Base-by-base conservation (phyloP, 1,140 invertebrate species). In the Hirudo medicinalis region DNA sequence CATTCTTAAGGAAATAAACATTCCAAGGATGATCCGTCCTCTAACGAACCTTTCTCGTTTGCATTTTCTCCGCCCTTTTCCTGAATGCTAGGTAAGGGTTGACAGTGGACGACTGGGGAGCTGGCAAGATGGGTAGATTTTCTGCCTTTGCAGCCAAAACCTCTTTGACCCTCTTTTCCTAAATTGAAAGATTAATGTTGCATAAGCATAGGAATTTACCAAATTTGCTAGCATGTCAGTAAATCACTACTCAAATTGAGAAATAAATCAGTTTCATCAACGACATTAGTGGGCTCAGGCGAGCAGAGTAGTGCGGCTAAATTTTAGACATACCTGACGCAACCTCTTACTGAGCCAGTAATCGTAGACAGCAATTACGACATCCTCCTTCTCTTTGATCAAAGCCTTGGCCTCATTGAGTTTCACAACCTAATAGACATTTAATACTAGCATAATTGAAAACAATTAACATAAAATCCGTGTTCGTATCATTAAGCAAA, bases 271-370 rank as follows among this genome's bases (percentile, higher is more conserved):
- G 15, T 49, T 15, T 49, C 43, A 13, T 17, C 4, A 49, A 49
- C 15, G 13, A 13, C 43, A 13, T 36, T 6, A 6, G 32, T 6
- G 32, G 13, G 43, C 43, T 15, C 11, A 49, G 43, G 11, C 40
- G 15, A 13, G 43, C 9, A 74, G n/a, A n/a, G n/a, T n/a, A n/a
- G n/a, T 11, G 57, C 2, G 29, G 19, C 25, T n/a, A 57, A 22
- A 75, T 73, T 72, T 54, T 4, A 60, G 54, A 54, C 69, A 19
- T 15, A 91, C 89, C 78, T 89, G 89, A 85, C 89, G 90, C 70
- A 97, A 86, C 80, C 94, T 86, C 85, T 98, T 99, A 82, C 93
- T 93, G 72, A 99, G 86, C 95, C 95, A 99, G 83, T 98, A 99
- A 84, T 99, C 94, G 85, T 96, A 98, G 66, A 98, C 92, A 74